phyloP scores from a whole-genome alignment of 2,888 invertebrate species.

The Ornithoptera alexandrae region DNA sequence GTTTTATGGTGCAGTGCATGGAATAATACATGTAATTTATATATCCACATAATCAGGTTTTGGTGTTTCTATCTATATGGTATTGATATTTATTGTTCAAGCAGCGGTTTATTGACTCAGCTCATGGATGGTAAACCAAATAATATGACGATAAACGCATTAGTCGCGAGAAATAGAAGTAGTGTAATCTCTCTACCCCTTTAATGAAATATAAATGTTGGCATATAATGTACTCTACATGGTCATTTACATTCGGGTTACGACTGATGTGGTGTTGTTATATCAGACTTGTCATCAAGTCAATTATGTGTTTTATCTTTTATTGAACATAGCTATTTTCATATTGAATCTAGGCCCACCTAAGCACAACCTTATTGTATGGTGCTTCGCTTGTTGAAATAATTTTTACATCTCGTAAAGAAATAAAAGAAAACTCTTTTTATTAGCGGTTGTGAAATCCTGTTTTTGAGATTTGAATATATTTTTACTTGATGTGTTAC shows the following conservation, averaged over 20 bases:
- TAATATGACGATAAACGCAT: slow-evolving; percentile 28
- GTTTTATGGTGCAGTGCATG: slow-evolving; percentile 47
- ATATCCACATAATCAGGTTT: slow-evolving; percentile 41
- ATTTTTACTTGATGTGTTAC: slow-evolving; percentile 48
- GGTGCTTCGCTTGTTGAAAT: slow-evolving; percentile 65
- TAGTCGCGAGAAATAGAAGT: slow-evolving; percentile 40
- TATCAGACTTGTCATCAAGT: slow-evolving; percentile 36
- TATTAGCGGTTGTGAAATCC: slow-evolving; percentile 68
- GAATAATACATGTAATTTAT: slow-evolving; percentile 37
- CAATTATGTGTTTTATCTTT: slow-evolving; percentile 34
- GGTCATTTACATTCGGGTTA: slow-evolving; percentile 35
- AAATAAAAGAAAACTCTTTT: slow-evolving; percentile 46
- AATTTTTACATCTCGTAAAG: slow-evolving; percentile 43
- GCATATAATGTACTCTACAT: slow-evolving; percentile 39
- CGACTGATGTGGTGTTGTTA: slow-evolving; percentile 31
- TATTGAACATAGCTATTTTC: slow-evolving; percentile 29
- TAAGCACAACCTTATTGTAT: slow-evolving; percentile 55
- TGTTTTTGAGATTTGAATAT: slow-evolving; percentile 56
- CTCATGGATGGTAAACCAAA: slow-evolving; percentile 27
- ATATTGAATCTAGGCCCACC: slow-evolving; percentile 46
- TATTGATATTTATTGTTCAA: slow-evolving; percentile 35
- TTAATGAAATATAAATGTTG: slow-evolving; percentile 36
- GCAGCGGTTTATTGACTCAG: slow-evolving; percentile 26
- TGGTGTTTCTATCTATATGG: slow-evolving; percentile 39
- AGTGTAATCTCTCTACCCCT: slow-evolving; percentile 39